These are phyloP conservation scores for Sialia sialis DNA, from an alignment of 2,113 vertebrate genomes.

Conservation along the genomic window DNA sequence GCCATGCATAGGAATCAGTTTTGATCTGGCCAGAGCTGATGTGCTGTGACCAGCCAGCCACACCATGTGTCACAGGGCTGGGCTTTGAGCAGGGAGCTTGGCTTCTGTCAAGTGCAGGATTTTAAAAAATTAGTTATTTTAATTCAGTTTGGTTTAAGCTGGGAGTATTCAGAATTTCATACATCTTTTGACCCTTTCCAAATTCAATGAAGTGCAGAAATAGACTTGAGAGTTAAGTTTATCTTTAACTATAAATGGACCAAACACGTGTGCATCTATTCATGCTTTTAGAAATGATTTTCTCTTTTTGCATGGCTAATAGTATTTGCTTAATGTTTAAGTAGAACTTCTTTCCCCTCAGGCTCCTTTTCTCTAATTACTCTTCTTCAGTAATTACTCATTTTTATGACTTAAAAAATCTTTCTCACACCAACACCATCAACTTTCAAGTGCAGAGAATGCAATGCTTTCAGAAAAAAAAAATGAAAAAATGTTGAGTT, in stretches of 20 bases:
- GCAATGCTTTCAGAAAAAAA: neutral
- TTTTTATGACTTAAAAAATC: slow-evolving; percentile 15
- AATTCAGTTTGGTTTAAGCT: neutral
- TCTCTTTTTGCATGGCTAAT: neutral
- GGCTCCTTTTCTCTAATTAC: slow-evolving; percentile 51
- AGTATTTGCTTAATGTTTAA: slow-evolving; percentile 19
- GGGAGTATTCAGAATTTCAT: neutral
- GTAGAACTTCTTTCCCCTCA: slow-evolving; percentile 50
- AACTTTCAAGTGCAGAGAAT: neutral
- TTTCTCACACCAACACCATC: neutral
- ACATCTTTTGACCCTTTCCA: neutral
- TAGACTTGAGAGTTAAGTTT: neutral
- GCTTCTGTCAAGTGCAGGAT: neutral
- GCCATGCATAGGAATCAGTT: neutral
- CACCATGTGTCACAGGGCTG: neutral
- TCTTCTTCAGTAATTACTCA: slow-evolving; percentile 44
- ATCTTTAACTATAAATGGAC: neutral
- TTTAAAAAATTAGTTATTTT: neutral
- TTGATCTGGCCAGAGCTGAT: neutral
- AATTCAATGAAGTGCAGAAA: neutral
- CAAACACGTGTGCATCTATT: neutral
- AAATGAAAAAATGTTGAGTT: neutral
- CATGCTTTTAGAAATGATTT: neutral
- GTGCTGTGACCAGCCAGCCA: neutral
- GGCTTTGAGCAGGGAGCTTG: neutral